Evolutionary conservation across 2,113 vertebrate genomes (phyloP), one percentile per base, ranked within the genome.

Genomic region (Pterophyllum scalare): DNA sequence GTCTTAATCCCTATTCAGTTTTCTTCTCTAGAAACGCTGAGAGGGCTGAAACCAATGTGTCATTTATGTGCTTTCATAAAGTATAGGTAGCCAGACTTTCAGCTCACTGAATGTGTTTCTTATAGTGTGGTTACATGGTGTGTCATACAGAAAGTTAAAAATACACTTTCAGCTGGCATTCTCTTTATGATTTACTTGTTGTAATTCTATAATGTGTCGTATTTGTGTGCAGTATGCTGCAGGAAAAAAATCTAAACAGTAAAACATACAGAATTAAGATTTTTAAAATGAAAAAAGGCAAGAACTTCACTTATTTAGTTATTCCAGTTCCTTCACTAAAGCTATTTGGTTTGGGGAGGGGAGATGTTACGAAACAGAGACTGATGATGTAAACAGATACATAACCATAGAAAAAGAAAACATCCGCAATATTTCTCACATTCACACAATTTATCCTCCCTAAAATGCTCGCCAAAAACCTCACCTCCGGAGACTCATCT

Each of bases 331-430:
- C 59, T 59, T 58, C 22, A 59, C 43, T 76, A 17, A 61, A 70
- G 58, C 3, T 38, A 11, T 40, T 72, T 33, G 54, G 52, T 28
- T 57, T 70, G 22, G 20, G 82, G 46, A 22, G 20, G 4, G 20
- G 33, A 52, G 20, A 26, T 58, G 14, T 74, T 70, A 77, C 24
- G 64, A 77, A 82, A 83, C 17, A 40, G 56, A 70, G 26, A 1
- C 58, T 78, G 35, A 84, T 38, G 52, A 59, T 59, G 35, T 17
- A 80, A 89, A 78, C 81, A 82, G 31, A 84, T 72, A 56, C 12
- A 61, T 72, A 26, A 62, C 28, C 19, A 31, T 6, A 5, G 22
- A 52, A 28, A 57, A 17, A 70, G 54, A 74, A 81, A 82, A 81
- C 74, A 81, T 65, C 43, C 4, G 1, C 24, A 57, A 58, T 46